Base-by-base conservation (phyloP, 92 coral and sea anemone species). In the Palythoa grandiflora region DNA sequence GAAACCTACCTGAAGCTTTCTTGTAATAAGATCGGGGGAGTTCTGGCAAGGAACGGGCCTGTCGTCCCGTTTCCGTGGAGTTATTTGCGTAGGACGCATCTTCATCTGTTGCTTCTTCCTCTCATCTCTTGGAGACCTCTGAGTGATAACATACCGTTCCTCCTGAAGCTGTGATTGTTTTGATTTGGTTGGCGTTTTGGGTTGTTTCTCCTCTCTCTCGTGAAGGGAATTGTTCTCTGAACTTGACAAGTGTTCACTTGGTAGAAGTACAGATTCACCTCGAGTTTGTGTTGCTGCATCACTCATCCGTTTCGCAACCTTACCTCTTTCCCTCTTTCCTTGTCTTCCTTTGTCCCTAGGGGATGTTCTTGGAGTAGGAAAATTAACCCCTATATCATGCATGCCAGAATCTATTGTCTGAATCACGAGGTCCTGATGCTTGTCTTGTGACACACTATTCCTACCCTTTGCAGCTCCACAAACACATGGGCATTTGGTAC, bases 321-420 rank as follows among this genome's bases (percentile, higher is more conserved):
- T 71, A 48, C 60, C 83, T 51, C 39, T 54, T 48, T 57, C 70
- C 35, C 20, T 77, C 81, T 89, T 85, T 14, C 52, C 59, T 2
- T 81, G 48, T 59, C 57, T 66, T 16, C 63, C 66, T 83, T 83
- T 60, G 8, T 85, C 19, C 39, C 83, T 59, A 11, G 60, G 93
- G 35, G 66, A 61, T 20, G 86, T 16, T 28, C 77, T 55, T 28
- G 89, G 98, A 13, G 99, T 93, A n/a, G 99, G 99, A 19, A 92
- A 91, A 63, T 96, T 96, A 9, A 95, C 94, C 15, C 96, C 99
- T 9, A 95, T 85, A 80, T 96, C 99, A 20, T 91, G 93, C 74
- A 89, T 90, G 28, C 90, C 83, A 3, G 90, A 83, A 66, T 68
- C 59, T 2, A 81, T 9, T 21, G 86, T 81, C 55, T 81, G 71